phyloP scores from a whole-genome alignment of 2,888 invertebrate genomes.

The Therioaphis trifolii region DNA sequence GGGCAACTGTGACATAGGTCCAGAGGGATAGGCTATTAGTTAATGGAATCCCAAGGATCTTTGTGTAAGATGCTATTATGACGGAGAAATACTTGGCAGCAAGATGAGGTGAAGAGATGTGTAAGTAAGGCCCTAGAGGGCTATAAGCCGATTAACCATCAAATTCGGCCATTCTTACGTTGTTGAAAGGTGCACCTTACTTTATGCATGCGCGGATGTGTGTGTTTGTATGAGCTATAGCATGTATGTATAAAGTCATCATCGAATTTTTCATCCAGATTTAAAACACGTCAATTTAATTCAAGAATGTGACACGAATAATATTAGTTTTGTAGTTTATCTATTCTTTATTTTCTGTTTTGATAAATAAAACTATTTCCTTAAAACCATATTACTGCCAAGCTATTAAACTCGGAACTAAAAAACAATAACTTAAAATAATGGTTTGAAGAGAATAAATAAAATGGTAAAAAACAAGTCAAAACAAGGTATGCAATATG shows the following conservation, averaged over 20 bases:
- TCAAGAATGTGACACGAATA: background rate
- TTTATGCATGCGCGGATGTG: background rate
- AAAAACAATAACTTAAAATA: constrained; percentile 56
- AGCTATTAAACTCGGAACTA: background rate
- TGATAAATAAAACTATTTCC: constrained; percentile 21
- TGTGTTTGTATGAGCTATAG: background rate
- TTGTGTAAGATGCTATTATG: constrained; percentile 47
- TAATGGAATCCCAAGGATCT: constrained; percentile 50
- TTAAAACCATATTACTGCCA: background rate
- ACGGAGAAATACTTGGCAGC: constrained; percentile 43
- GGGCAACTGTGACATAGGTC: constrained; percentile 40
- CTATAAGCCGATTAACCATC: constrained; percentile 56
- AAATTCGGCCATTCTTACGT: constrained; percentile 39
- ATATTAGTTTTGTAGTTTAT: constrained; percentile 7
- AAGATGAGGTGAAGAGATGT: constrained; percentile 18
- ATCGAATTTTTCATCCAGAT: constrained; percentile 9
- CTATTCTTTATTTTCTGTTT: background rate
- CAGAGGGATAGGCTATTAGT: constrained; percentile 55
- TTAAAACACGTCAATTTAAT: constrained; percentile 35
- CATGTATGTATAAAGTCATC: background rate
- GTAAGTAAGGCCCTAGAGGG: constrained; percentile 49
- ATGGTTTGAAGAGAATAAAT: constrained; percentile 18
- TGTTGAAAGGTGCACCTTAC: constrained; percentile 41
- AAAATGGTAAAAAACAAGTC: constrained; percentile 17
- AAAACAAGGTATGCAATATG: constrained; percentile 60